Conservation (phyloP, 2,113 vertebrate species). For the Laterallus jamaicensis region DNA sequence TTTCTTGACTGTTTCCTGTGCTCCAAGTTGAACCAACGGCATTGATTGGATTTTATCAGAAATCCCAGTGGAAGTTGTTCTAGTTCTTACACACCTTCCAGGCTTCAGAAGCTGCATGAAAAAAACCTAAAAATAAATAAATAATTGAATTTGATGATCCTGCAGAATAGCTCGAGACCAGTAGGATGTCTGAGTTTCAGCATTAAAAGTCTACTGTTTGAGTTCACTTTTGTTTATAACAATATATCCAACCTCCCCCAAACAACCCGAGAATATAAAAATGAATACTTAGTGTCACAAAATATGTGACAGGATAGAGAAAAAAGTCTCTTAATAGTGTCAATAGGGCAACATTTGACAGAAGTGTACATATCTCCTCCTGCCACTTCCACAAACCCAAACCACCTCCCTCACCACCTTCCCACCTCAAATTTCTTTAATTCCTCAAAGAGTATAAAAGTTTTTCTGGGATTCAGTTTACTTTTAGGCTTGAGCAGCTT, state of each 20-base stretch:
- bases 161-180: neutral
- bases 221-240: neutral
- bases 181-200: neutral
- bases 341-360: neutral
- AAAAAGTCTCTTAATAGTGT: neutral
- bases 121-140: neutral
- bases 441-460: neutral
- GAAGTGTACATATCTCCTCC: neutral
- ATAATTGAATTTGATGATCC: neutral
- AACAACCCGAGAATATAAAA: neutral
- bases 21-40: neutral
- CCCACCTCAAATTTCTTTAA: neutral
- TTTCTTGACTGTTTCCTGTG: neutral
- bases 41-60: neutral
- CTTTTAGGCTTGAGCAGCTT: neutral
- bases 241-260: too few relatives aligned
- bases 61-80: neutral
- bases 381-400: too few relatives aligned
- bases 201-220: neutral
- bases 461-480: neutral
- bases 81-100: neutral
- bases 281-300: neutral
- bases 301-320: neutral
- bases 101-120: neutral
- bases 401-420: too few relatives aligned